phyloP scores from a whole-genome alignment of 2,888 invertebrate genomes.

The Eilema griseolum region DNA sequence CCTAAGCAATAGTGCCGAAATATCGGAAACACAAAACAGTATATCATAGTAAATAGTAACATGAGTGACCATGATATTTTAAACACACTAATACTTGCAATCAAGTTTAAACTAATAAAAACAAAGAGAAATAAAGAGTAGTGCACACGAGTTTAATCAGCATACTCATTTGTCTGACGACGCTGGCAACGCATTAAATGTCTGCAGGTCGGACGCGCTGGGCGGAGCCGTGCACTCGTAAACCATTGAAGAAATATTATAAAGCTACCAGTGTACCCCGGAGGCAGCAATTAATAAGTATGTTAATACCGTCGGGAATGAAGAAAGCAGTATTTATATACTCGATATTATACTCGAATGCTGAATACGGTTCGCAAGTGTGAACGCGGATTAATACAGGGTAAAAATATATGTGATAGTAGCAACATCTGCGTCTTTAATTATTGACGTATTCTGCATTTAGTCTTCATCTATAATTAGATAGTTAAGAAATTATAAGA shows the following conservation, averaged over 20 bases:
- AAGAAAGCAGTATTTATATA: constrained; percentile 57
- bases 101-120: constrained; percentile 34
- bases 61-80: no score
- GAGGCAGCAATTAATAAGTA: constrained; percentile 83
- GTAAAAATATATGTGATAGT: constrained; percentile 28
- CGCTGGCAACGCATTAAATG: constrained; percentile 63
- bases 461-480: background rate
- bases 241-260: constrained; percentile 81
- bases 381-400: constrained; percentile 57
- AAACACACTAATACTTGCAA: background rate
- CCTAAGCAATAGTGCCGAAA: background rate
- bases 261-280: constrained; percentile 80
- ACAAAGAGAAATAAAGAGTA: constrained; percentile 60
- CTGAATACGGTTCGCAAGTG: constrained; percentile 57
- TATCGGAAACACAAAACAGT: no score
- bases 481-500: background rate
- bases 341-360: constrained; percentile 54
- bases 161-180: constrained; percentile 77
- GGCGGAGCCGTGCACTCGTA: constrained; percentile 76
- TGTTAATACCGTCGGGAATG: constrained; percentile 72
- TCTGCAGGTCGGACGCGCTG: constrained; percentile 62
- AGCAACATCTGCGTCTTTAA: constrained; percentile 18
- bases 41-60: no score
- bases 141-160: constrained; percentile 76
- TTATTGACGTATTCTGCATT: background rate